Percentiles rank a stretch among this genome's conserved stretches.
Evolutionary conservation across 2,888 invertebrate species (phyloP).

Genomic region (Erebia palarica): DNA sequence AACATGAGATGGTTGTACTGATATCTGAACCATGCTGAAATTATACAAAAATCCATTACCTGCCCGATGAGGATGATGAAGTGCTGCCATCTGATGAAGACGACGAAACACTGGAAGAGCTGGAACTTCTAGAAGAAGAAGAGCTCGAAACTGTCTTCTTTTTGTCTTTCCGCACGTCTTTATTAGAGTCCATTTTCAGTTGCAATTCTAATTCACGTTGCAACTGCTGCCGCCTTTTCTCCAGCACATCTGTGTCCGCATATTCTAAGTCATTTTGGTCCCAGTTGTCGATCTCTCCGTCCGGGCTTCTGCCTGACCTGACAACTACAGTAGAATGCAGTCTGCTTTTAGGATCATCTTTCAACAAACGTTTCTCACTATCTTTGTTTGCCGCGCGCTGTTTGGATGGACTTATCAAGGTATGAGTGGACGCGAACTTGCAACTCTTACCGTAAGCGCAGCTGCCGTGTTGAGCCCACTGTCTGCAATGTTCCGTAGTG

Average conservation of each 20-base stretch:
- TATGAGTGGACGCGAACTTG: constrained; percentile 89
- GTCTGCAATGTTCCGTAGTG: constrained; percentile 86
- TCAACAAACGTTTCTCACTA: constrained; percentile 76
- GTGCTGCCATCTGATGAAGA: constrained; percentile 86
- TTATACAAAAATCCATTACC: constrained; percentile 48
- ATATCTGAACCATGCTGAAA: background rate
- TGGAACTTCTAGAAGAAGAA: constrained; percentile 86
- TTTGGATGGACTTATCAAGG: constrained; percentile 89
- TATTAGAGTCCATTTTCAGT: constrained; percentile 87
- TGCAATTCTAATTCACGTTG: constrained; percentile 90
- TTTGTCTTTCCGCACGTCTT: constrained; percentile 86
- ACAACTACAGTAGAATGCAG: constrained; percentile 85
- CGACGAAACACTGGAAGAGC: constrained; percentile 85
- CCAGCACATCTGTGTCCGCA: constrained; percentile 90
- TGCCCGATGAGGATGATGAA: constrained; percentile 83
- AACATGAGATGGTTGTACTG: background rate
- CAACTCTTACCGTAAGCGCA: constrained; percentile 90
- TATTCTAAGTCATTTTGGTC: constrained; percentile 90
- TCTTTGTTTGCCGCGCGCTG: constrained; percentile 87
- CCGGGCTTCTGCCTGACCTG: constrained; percentile 82
- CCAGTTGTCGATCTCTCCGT: constrained; percentile 88
- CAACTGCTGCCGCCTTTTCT: constrained; percentile 88
- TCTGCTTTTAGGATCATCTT: constrained; percentile 85
- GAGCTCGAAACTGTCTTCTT: constrained; percentile 86
- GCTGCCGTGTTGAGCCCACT: constrained; percentile 89